phyloP scores from a whole-genome alignment of 2,113 vertebrate species.

The Tenebrosternarchus preto region DNA sequence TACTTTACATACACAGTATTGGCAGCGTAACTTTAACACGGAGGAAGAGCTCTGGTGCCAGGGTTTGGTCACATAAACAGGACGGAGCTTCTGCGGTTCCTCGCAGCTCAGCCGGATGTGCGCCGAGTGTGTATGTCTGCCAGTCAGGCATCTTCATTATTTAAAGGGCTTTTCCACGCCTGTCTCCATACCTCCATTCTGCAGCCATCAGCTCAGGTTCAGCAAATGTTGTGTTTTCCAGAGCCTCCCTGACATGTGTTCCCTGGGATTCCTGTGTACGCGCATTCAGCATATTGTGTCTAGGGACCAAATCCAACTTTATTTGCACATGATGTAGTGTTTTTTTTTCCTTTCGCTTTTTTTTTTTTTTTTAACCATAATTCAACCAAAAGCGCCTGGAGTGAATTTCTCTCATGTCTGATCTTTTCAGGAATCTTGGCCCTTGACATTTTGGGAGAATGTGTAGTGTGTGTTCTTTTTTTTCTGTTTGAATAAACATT shows the following conservation, averaged over 20 bases:
- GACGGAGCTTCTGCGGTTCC: not conserved
- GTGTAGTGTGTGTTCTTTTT: not conserved
- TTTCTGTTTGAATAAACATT: constrained; percentile 29
- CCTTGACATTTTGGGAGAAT: constrained; percentile 16
- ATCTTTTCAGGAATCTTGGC: constrained; percentile 32
- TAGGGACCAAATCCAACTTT: constrained; percentile 29
- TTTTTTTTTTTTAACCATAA: constrained; percentile 12
- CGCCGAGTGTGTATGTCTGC: constrained; percentile 7
- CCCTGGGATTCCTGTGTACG: constrained; percentile 25
- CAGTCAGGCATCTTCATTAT: constrained; percentile 14
- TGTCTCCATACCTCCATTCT: constrained; percentile 34
- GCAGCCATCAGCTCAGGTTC: constrained; percentile 20
- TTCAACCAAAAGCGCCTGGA: constrained; percentile 36
- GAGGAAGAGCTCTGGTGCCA: not conserved
- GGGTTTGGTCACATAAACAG: not conserved
- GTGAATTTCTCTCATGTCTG: constrained; percentile 30
- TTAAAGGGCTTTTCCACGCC: constrained; percentile 38
- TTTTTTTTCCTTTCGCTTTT: constrained; percentile 7
- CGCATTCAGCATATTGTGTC: constrained; percentile 24
- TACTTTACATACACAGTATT: constrained; percentile 12
- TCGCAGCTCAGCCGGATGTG: constrained; percentile 16
- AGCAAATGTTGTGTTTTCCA: constrained; percentile 18
- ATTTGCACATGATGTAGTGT: constrained; percentile 28
- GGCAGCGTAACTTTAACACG: not conserved
- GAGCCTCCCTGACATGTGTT: constrained; percentile 16